phyloP scores from a whole-genome alignment of 1,140 invertebrate genomes.

The Schlechtendalia chinensis region DNA sequence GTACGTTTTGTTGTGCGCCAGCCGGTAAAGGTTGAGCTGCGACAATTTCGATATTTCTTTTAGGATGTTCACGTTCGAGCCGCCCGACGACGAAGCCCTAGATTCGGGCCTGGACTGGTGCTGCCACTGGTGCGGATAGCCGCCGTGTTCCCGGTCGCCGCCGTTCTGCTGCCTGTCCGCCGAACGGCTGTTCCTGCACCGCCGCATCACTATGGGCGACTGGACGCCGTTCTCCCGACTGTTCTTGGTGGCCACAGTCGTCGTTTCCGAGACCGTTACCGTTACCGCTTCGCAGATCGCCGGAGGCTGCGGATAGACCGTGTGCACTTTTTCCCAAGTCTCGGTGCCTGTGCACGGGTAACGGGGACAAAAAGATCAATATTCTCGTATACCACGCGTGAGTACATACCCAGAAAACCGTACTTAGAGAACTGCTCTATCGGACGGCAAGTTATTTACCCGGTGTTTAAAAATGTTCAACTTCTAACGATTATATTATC shows the following conservation, averaged over 20 bases:
- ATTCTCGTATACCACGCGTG: too few relatives aligned
- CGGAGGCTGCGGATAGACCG: slow-evolving; percentile 68
- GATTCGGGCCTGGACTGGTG: slow-evolving; percentile 27
- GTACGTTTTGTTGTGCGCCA: slow-evolving; percentile 65
- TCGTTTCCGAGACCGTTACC: slow-evolving; percentile 61
- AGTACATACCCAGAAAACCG: too few relatives aligned
- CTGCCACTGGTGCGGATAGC: background rate
- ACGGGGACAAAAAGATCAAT: too few relatives aligned
- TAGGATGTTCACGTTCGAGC: slow-evolving; percentile 60
- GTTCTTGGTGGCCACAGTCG: background rate
- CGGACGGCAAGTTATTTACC: too few relatives aligned
- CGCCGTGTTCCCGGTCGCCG: slow-evolving; percentile 9
- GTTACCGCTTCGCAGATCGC: slow-evolving; percentile 68
- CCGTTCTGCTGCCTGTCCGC: slow-evolving; percentile 49
- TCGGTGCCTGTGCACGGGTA: slow-evolving; percentile 68
- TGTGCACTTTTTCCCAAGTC: slow-evolving; percentile 73
- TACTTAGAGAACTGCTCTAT: too few relatives aligned
- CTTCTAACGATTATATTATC: too few relatives aligned
- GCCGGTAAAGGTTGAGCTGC: slow-evolving; percentile 68
- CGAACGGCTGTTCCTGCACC: slow-evolving; percentile 43
- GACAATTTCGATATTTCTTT: slow-evolving; percentile 73
- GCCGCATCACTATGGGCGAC: background rate
- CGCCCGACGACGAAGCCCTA: slow-evolving; percentile 50
- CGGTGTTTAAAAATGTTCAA: too few relatives aligned
- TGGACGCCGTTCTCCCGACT: slow-evolving; percentile 25